phyloP scores from a whole-genome alignment of 30 jellyfish, hydroid and myxozoan species.

The Chironex yamaguchii region DNA sequence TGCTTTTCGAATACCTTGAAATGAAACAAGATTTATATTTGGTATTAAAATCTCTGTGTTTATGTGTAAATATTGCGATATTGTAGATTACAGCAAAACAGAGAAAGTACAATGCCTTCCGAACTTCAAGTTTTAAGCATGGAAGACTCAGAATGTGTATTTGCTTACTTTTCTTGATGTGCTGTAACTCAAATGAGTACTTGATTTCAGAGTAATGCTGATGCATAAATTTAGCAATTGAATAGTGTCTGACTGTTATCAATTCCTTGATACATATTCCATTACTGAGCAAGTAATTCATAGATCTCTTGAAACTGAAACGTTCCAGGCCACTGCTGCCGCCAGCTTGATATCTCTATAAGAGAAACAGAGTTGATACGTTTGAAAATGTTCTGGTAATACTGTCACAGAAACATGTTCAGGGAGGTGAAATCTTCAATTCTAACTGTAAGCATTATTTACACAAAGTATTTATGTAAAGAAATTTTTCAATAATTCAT shows the following conservation, averaged over 20 bases:
- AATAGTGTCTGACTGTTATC: slow-evolving; percentile 53
- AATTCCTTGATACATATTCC: slow-evolving; percentile 28
- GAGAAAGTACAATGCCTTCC: no score
- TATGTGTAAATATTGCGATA: no score
- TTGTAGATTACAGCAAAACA: no score
- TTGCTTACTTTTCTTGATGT: slow-evolving; percentile 35
- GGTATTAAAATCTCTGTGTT: no score
- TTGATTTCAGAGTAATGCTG: slow-evolving; percentile 23
- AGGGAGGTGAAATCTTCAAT: no score
- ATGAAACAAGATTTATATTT: no score
- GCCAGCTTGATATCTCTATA: slow-evolving; percentile 51
- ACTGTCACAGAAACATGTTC: no score
- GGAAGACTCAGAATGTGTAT: background rate
- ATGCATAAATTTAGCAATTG: slow-evolving; percentile 53
- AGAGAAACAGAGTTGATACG: background rate
- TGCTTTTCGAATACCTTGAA: slow-evolving; percentile 41
- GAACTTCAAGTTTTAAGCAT: no score
- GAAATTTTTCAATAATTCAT: no score
- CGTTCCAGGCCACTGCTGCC: slow-evolving; percentile 55
- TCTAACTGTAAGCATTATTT: no score
- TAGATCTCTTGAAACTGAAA: slow-evolving; percentile 19
- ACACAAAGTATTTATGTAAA: no score
- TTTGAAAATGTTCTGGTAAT: no score
- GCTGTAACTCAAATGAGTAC: slow-evolving; percentile 44
- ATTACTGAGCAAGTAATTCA: slow-evolving; percentile 10